Conservation (phyloP, 2,113 vertebrate genomes). For the Hypomesus transpacificus region DNA sequence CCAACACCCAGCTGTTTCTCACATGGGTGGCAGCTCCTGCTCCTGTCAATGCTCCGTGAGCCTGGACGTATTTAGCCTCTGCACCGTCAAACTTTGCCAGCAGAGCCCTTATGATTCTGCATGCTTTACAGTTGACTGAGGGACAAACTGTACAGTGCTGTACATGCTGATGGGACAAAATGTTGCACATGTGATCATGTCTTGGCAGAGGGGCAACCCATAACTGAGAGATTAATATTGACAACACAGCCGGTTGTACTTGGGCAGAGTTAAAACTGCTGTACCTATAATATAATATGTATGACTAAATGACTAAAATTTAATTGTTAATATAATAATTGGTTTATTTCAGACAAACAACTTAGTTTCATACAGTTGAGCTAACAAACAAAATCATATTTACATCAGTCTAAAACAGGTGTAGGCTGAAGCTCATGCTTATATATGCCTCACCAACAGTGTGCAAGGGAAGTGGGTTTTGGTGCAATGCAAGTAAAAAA, state of each 20-base stretch:
- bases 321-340: too few species aligned
- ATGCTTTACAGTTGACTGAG: slow-evolving; percentile 22
- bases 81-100: slow-evolving; percentile 51
- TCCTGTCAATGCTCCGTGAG: slow-evolving; percentile 41
- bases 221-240: background rate
- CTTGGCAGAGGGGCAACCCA: slow-evolving; percentile 1
- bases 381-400: too few species aligned
- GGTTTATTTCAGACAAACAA: too few species aligned
- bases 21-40: slow-evolving; percentile 29
- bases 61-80: slow-evolving; percentile 55
- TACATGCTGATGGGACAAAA: slow-evolving; percentile 37
- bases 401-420: too few species aligned
- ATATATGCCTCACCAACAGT: slow-evolving; percentile 16
- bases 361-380: too few species aligned
- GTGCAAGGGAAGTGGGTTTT: slow-evolving; percentile 28
- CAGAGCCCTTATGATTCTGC: slow-evolving; percentile 55
- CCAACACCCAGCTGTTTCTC: slow-evolving; percentile 52
- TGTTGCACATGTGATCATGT: slow-evolving; percentile 8
- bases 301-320: too few species aligned
- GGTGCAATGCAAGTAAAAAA: slow-evolving; percentile 13
- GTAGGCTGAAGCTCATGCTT: too few species aligned
- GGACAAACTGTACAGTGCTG: slow-evolving; percentile 18
- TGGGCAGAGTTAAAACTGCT: background rate
- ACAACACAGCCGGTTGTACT: slow-evolving; percentile 18
- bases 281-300: too few species aligned